These are phyloP conservation scores for Drosophila ohnishii DNA, from an alignment of 1,140 invertebrate species.

Conservation along the genomic window DNA sequence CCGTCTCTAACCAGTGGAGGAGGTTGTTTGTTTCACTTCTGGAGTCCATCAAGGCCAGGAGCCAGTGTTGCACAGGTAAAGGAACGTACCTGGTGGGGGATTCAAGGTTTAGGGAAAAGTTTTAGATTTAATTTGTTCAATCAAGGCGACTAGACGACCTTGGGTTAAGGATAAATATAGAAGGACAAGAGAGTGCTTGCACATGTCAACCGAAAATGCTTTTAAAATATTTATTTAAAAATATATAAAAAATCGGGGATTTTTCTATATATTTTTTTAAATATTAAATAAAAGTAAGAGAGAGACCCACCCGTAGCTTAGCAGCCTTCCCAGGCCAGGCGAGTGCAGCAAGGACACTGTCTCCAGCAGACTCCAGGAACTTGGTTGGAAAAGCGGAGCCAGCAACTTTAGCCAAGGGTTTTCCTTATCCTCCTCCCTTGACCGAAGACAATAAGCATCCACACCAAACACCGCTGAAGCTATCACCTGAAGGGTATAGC, in stretches of 20 bases:
- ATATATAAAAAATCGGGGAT: no score
- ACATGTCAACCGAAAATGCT: neutral
- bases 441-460: conserved; percentile 43
- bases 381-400: conserved; percentile 52
- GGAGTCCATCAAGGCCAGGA: conserved; percentile 28
- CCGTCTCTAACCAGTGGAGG: conserved; percentile 36
- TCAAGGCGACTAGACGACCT: conserved; percentile 1
- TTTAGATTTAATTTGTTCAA: neutral
- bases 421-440: neutral
- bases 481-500: conserved; percentile 64
- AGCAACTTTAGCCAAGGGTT: conserved; percentile 45
- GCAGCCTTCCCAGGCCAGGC: conserved; percentile 25
- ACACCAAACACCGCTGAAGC: conserved; percentile 61
- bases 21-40: conserved; percentile 20
- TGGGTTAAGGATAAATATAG: neutral
- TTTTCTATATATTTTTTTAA: no score
- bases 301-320: conserved; percentile 48
- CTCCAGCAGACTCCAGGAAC: conserved; percentile 52
- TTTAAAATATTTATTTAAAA: neutral
- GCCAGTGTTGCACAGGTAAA: conserved; percentile 36
- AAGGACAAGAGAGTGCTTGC: neutral
- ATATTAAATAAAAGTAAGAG: no score
- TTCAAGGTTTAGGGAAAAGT: neutral
- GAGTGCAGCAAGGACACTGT: conserved; percentile 63
- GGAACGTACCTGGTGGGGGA: conserved; percentile 49